Evolutionary conservation across 2,888 invertebrate species (phyloP), one percentile per base, ranked within the genome.

Genomic region (Drosophila nigricruria): DNA sequence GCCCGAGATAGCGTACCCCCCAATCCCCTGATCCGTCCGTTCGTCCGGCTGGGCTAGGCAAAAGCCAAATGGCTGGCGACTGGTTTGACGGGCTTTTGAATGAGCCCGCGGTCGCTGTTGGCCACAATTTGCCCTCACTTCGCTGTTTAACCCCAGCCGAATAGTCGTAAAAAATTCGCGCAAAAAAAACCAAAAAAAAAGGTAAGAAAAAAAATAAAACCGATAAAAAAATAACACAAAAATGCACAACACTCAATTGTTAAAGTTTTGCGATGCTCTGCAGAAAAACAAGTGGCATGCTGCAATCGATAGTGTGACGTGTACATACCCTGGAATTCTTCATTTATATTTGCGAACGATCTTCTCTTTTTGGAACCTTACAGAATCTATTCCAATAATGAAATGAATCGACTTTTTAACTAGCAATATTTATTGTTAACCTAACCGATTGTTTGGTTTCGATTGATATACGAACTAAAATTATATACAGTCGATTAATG

Each of bases 21-120:
- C 54, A 61, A 42, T 1, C 50, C 54, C 27, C 3, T 27, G 50
- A n/a, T 45, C 6, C 27, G 20, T 14, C 5, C 5, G 14, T n/a
- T 23, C 23, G n/a, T 23, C 27, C 27, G 47, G 20, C 36, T 47
- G 78, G 68, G 71, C 83, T 86, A 86, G 86, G 83, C 71, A 84
- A 66, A 65, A 79, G 73, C 86, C 70, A 84, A 87, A 87, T 68
- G 74, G 60, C 72, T 72, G 70, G 32, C 75, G 84, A 84, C 84
- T 84, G 85, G 84, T 84, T 84, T 84, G 84, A 84, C 84, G 85
- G 79, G 84, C 81, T 84, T 85, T 80, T 83, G 78, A 87, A 83
- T 83, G 84, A 82, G 80, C 75, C 69, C 73, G 82, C 75, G 72
- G 67, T 71, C 82, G 63, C 70, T 58, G 66, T 70, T 70, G 60